These are phyloP conservation scores for Timandra comae DNA, from an alignment of 2,888 invertebrate genomes.

Conservation along the genomic window DNA sequence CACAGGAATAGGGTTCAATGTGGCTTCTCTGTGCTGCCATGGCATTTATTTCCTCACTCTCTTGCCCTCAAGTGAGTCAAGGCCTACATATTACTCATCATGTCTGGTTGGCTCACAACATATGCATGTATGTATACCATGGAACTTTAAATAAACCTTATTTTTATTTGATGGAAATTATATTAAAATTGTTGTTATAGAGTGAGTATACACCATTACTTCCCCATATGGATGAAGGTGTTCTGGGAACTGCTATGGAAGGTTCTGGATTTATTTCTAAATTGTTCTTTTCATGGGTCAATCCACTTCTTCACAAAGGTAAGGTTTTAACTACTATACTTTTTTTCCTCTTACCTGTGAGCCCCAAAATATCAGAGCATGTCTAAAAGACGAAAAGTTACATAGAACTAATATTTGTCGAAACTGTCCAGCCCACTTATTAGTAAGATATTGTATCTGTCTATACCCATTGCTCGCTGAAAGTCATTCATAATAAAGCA, in stretches of 20 bases:
- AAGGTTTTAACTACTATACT: background rate
- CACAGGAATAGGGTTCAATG: constrained; percentile 75
- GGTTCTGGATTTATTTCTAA: constrained; percentile 81
- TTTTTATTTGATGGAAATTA: background rate
- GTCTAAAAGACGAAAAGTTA: no score
- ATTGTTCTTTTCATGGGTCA: constrained; percentile 92
- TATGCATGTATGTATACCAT: constrained; percentile 59
- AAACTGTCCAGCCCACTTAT: no score
- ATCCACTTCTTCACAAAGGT: constrained; percentile 88
- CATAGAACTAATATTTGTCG: no score
- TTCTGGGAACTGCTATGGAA: constrained; percentile 90
- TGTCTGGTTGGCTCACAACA: constrained; percentile 70
- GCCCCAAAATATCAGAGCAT: no score
- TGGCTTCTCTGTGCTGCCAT: constrained; percentile 80
- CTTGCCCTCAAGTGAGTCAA: constrained; percentile 77
- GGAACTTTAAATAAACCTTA: no score
- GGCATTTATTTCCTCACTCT: constrained; percentile 82
- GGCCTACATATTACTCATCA: constrained; percentile 67
- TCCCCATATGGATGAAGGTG: constrained; percentile 81
- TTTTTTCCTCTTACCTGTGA: no score
- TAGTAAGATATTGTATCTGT: no score
- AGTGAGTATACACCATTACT: constrained; percentile 79
- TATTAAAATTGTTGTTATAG: constrained; percentile 52
- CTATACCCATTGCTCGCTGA: no score
- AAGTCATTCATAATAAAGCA: no score